These are phyloP conservation scores for Uropsilus gracilis DNA, from an alignment of 2,113 vertebrate genomes.

Conservation along the genomic window DNA sequence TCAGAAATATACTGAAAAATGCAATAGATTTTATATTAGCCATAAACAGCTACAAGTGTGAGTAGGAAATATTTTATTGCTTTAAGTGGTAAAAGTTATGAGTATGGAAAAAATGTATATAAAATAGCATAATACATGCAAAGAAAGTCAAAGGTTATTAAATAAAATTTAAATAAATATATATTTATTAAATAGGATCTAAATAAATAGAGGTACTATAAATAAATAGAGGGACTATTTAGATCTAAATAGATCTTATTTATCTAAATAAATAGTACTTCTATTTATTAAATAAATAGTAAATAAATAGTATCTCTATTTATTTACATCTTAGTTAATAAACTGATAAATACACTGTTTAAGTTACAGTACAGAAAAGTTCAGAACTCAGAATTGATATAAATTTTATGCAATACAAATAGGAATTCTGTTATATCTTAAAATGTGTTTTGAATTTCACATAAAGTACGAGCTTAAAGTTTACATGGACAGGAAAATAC, in stretches of 20 bases:
- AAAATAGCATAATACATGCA: background rate
- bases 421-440: background rate
- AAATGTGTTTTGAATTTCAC: background rate
- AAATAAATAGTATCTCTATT: no score
- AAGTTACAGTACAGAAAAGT: background rate
- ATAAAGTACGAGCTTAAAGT: background rate
- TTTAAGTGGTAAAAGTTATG: background rate
- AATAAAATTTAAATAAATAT: background rate
- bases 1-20: background rate
- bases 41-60: background rate
- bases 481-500: background rate
- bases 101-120: background rate
- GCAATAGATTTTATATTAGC: background rate
- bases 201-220: background rate
- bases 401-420: background rate
- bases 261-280: no score
- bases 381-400: conserved; percentile 10
- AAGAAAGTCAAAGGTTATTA: background rate
- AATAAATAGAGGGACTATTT: no score
- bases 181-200: no score
- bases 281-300: no score
- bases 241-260: no score
- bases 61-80: background rate
- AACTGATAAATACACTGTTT: no score
- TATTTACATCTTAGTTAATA: no score